Conservation (phyloP, 2,113 vertebrate species). For the Pristiophorus japonicus region DNA sequence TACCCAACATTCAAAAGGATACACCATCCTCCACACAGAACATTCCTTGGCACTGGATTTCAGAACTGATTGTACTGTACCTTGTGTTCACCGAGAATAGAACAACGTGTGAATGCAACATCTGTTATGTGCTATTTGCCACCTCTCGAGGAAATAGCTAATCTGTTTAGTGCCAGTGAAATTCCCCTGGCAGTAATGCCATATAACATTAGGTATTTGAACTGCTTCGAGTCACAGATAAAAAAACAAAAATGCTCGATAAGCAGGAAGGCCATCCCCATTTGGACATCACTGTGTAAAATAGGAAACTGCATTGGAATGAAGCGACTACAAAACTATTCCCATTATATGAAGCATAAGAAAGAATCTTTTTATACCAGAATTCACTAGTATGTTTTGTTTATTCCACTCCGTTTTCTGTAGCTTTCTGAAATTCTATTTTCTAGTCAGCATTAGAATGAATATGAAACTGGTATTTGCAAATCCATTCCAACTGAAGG, state of each 20-base stretch:
- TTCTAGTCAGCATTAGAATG: no score
- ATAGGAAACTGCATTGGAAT: not conserved
- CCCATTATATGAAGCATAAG: no score
- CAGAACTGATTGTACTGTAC: constrained; percentile 34
- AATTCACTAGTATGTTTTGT: no score
- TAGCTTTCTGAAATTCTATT: no score
- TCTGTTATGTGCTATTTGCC: not conserved
- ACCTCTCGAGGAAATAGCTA: not conserved
- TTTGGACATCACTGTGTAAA: not conserved
- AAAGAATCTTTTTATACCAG: no score
- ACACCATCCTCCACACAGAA: not conserved
- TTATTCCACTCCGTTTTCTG: no score
- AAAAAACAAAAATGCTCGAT: not conserved
- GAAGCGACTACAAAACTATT: no score
- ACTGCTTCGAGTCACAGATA: not conserved
- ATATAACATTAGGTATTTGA: not conserved
- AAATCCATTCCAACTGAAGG: not conserved
- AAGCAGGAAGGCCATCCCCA: not conserved
- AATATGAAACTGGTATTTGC: not conserved
- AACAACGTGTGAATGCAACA: not conserved
- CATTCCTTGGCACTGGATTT: not conserved
- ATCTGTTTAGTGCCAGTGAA: constrained; percentile 7
- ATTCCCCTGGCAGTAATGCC: constrained; percentile 7
- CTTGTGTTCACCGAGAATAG: no score
- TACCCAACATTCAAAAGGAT: not conserved